Conservation (phyloP, 2,113 vertebrate species). For the Axis porcinus region DNA sequence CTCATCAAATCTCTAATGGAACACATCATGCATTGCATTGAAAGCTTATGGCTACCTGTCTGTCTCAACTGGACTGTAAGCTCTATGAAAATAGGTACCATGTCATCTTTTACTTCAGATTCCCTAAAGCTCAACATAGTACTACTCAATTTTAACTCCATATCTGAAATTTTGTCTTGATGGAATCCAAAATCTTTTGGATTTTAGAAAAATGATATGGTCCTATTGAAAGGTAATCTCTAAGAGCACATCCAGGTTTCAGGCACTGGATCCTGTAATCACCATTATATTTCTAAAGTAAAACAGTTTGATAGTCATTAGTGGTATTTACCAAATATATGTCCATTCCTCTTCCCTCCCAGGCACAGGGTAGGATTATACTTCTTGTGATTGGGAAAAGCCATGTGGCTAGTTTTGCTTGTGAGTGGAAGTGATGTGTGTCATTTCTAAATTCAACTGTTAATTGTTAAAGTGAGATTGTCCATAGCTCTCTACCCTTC, state of each 20-base stretch:
- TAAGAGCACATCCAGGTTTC: neutral
- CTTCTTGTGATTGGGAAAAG: neutral
- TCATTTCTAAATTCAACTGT: neutral
- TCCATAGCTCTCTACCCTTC: neutral
- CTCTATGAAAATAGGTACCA: neutral
- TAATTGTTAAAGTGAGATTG: neutral
- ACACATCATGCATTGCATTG: neutral
- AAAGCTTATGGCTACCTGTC: neutral
- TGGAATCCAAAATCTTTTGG: neutral
- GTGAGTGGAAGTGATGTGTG: neutral
- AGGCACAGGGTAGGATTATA: neutral
- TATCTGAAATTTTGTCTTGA: neutral
- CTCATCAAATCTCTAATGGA: neutral
- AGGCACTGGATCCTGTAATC: neutral
- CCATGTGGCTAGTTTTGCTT: neutral
- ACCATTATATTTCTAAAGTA: neutral
- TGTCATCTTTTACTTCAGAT: neutral
- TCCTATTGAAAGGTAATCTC: neutral
- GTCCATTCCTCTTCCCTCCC: neutral
- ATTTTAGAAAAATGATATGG: neutral
- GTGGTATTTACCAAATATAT: neutral
- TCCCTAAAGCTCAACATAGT: neutral
- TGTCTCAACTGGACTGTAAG: neutral
- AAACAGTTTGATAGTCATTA: neutral
- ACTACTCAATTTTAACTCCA: neutral